Evolutionary conservation across 2,888 invertebrate species (phyloP).

Genomic region (Cenopis cana): DNA sequence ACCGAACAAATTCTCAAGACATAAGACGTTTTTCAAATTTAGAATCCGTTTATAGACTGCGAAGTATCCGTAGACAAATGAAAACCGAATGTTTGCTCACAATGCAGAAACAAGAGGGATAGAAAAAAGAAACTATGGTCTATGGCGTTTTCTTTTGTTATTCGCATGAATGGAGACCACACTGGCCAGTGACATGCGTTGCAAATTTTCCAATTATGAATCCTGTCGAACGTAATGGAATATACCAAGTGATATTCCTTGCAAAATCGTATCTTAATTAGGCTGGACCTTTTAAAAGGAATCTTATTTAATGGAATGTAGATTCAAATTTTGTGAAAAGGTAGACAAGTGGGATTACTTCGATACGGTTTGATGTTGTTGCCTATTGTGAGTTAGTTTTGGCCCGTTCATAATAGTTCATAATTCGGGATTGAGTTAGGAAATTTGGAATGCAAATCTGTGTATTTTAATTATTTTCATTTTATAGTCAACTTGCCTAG

Average conservation of each 20-base stretch:
- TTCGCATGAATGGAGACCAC: slow-evolving; percentile 75
- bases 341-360: neutral
- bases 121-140: slow-evolving; percentile 52
- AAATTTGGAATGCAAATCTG: neutral
- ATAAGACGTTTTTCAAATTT: slow-evolving; percentile 5
- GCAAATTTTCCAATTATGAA: slow-evolving; percentile 77
- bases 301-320: neutral
- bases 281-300: neutral
- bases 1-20: neutral
- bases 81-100: slow-evolving; percentile 64
- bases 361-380: slow-evolving; percentile 23
- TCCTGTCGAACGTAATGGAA: slow-evolving; percentile 52
- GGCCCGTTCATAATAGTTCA: neutral
- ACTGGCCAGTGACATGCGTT: slow-evolving; percentile 74
- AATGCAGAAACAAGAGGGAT: slow-evolving; percentile 62
- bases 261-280: slow-evolving; percentile 17
- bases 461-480: neutral
- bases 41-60: slow-evolving; percentile 57
- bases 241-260: slow-evolving; percentile 11
- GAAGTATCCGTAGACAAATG: slow-evolving; percentile 61
- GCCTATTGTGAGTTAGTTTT: slow-evolving; percentile 22
- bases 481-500: no score
- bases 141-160: slow-evolving; percentile 60
- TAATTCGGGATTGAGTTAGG: neutral
- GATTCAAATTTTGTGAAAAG: neutral